Base-by-base conservation (phyloP, 2,888 invertebrate species). In the Leuctra nigra region DNA sequence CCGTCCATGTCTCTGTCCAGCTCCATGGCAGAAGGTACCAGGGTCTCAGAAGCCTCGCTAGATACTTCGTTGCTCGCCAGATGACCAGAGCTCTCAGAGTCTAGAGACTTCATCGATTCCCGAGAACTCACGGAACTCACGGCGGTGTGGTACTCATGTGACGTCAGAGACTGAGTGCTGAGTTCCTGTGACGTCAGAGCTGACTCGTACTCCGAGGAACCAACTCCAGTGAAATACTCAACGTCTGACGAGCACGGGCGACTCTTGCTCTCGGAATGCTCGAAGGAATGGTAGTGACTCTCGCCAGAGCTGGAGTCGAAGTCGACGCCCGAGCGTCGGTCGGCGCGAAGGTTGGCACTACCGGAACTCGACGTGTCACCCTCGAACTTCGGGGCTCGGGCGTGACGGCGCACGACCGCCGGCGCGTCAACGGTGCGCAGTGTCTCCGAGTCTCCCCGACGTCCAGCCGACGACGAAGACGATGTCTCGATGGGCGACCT, bases 1-100 rank as follows among this genome's bases (percentile, higher is more conserved):
- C 77, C 78, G 65, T 83, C 80, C 60, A 87, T 77, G 64, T 87
- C 86, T 64, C 84, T 83, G 67, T 86, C 85, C 50, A 86, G 72
- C 69, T 92, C 92, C 67, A 87, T 84, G 7, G 88, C 86, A 1
- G 96, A 94, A 13, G 94, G 91, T 9, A 97, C 87, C 7, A 97
- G 73, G 1, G 96, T 97, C 74, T 95, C 95, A 1, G 94, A 94
- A 6, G 80, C 71, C 71, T 96, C 95, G 29, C 94, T 94, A 35
- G 91, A 84, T 47, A 76, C 72, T 73, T 93, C 93, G 61, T 92
- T 82, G 67, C 92, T 92, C 1, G 87, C 91, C 57, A 93, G 77
- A 70, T 92, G 87, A 16, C 91, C 91, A 0, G 92, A 92, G 62
- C 88, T 90, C 71, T 92, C 87, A 1, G 92, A 93, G 67, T 91